These are phyloP conservation scores for Danio tinwini DNA, from an alignment of 2,797 vertebrate genomes.

Conservation along the genomic window DNA sequence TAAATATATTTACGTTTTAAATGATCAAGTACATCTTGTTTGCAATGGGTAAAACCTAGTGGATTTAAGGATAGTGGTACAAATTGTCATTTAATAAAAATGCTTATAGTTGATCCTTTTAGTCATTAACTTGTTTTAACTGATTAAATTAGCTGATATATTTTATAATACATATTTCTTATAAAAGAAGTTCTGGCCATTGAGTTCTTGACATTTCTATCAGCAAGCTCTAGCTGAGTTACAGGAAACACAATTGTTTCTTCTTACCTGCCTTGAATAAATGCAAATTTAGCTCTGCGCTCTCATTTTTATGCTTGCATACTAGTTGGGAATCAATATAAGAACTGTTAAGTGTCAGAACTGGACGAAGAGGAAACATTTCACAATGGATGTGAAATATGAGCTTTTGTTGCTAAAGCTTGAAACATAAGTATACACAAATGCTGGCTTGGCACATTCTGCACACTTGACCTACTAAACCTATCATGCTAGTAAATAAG, in stretches of 20 bases:
- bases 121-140: neutral
- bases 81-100: no score
- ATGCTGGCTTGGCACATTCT: neutral
- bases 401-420: neutral
- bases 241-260: neutral
- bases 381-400: neutral
- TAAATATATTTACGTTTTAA: no score
- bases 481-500: neutral
- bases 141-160: neutral
- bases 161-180: neutral
- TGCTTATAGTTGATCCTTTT: no score
- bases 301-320: constrained; percentile 5
- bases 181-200: neutral
- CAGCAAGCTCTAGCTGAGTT: neutral
- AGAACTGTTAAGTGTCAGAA: neutral
- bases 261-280: constrained; percentile 48
- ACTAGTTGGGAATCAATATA: neutral
- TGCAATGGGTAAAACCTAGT: no score
- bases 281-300: constrained; percentile 37
- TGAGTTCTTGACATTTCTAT: neutral
- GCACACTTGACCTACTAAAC: neutral
- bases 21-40: no score
- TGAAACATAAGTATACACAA: neutral
- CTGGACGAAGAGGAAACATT: neutral
- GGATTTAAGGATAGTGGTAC: no score